Evolutionary conservation across 1,140 invertebrate species (phyloP).

Genomic region (Steinernema feltiae): DNA sequence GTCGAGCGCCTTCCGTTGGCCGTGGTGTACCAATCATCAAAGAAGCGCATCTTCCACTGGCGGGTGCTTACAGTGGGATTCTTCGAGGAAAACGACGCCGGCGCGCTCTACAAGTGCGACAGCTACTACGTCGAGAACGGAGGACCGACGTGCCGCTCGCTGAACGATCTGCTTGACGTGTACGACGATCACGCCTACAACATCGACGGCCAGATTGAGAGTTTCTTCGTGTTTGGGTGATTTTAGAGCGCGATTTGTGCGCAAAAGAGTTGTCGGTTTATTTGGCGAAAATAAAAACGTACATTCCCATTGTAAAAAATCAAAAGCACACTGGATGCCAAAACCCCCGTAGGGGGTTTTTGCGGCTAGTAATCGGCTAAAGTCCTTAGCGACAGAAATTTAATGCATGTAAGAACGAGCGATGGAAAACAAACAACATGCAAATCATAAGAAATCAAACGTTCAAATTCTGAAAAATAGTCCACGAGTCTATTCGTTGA

Average conservation of each 20-base stretch:
- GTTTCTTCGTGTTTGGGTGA: background rate
- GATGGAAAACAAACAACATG: too few relatives aligned
- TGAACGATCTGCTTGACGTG: background rate
- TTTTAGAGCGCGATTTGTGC: background rate
- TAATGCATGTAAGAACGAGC: too few relatives aligned
- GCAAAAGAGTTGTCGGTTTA: too few relatives aligned
- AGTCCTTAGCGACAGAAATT: too few relatives aligned
- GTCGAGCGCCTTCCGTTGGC: background rate
- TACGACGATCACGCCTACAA: background rate
- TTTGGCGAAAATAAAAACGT: too few relatives aligned
- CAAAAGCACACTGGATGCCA: too few relatives aligned
- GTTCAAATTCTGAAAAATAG: too few relatives aligned
- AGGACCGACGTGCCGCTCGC: constrained; percentile 1
- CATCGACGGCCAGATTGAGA: constrained; percentile 7
- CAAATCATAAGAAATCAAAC: too few relatives aligned
- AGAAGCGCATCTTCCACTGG: background rate
- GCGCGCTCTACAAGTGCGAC: background rate
- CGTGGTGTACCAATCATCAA: background rate
- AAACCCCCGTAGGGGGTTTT: too few relatives aligned
- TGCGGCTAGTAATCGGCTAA: too few relatives aligned
- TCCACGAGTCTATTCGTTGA: too few relatives aligned
- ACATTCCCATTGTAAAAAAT: too few relatives aligned
- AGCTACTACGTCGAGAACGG: background rate
- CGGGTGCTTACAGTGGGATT: background rate
- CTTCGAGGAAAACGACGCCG: background rate